phyloP scores from a whole-genome alignment of 2,797 vertebrate species.

The Leptoclinus maculatus region DNA sequence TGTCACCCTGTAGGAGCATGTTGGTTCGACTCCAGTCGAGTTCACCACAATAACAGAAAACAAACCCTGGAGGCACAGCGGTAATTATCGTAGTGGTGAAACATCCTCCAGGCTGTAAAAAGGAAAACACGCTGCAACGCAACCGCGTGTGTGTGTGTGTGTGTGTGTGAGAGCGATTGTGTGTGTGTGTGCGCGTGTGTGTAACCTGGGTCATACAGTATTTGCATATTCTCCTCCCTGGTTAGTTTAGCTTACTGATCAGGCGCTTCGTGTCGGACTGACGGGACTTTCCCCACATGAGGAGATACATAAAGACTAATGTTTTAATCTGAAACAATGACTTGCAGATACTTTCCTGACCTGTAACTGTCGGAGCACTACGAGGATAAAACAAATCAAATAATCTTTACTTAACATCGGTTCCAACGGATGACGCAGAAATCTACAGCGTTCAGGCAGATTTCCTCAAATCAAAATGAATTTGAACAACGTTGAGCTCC shows the following conservation, averaged over 20 bases:
- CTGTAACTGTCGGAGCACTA: not conserved
- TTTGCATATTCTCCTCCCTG: conserved; percentile 22
- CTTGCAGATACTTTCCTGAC: conserved; percentile 10
- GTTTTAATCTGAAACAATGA: conserved; percentile 24
- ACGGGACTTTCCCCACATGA: conserved; percentile 20
- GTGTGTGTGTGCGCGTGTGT: conserved; percentile 3
- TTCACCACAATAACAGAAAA: conserved; percentile 55
- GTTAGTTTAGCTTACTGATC: conserved; percentile 28
- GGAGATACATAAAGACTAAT: not conserved
- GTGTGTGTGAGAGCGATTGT: conserved; percentile 17
- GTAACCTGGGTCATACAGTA: conserved; percentile 27
- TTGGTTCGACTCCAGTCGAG: conserved; percentile 37
- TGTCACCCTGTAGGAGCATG: conserved; percentile 39
- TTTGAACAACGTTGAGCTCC: conserved; percentile 16
- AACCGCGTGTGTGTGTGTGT: not conserved
- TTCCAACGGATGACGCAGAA: not conserved
- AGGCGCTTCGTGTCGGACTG: conserved; percentile 11
- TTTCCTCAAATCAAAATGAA: not conserved
- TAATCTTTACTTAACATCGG: not conserved
- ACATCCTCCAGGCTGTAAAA: conserved; percentile 14
- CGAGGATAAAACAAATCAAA: not conserved
- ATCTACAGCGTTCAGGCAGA: not conserved
- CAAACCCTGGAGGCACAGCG: conserved; percentile 44
- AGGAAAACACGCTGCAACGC: not conserved
- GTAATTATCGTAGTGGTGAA: conserved; percentile 40